Evolutionary conservation across 2,113 vertebrate genomes (phyloP).

Genomic region (Apodemus sylvaticus): DNA sequence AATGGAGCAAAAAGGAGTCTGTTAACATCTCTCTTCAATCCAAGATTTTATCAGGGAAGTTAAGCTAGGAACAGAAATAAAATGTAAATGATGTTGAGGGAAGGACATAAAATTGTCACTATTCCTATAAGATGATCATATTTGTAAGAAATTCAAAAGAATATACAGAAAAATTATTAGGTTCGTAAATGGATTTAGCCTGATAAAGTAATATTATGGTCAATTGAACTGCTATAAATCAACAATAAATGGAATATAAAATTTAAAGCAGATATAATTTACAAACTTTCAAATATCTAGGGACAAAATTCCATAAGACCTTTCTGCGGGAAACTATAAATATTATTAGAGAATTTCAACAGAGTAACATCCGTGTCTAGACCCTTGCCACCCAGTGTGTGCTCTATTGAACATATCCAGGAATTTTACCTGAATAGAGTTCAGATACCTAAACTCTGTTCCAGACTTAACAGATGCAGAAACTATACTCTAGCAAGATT

Average conservation of each 20-base stretch:
- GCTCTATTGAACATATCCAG: not conserved
- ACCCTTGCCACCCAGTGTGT: not conserved
- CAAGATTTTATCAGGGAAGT: slow-evolving; percentile 31
- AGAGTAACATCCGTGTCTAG: not conserved
- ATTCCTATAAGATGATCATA: slow-evolving; percentile 62
- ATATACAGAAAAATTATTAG: slow-evolving; percentile 57
- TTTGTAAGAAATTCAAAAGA: slow-evolving; percentile 67
- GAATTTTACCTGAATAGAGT: not conserved
- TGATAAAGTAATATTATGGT: slow-evolving; percentile 65
- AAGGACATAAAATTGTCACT: slow-evolving; percentile 62
- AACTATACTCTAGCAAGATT: not conserved
- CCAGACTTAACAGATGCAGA: slow-evolving; percentile 28
- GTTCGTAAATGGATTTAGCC: slow-evolving; percentile 58
- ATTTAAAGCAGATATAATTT: slow-evolving; percentile 63
- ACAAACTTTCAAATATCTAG: slow-evolving; percentile 63
- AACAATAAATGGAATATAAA: slow-evolving; percentile 62
- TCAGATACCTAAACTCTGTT: not conserved
- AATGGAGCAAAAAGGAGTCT: not conserved
- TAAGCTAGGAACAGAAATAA: slow-evolving; percentile 55
- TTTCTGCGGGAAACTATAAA: slow-evolving; percentile 67
- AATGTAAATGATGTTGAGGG: slow-evolving; percentile 31
- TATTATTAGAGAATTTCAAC: slow-evolving; percentile 57
- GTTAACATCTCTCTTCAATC: not conserved
- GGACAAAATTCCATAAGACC: slow-evolving; percentile 49
- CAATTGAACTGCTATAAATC: slow-evolving; percentile 67